phyloP scores from a whole-genome alignment of 2,113 vertebrate species.

The Macaca mulatta region DNA sequence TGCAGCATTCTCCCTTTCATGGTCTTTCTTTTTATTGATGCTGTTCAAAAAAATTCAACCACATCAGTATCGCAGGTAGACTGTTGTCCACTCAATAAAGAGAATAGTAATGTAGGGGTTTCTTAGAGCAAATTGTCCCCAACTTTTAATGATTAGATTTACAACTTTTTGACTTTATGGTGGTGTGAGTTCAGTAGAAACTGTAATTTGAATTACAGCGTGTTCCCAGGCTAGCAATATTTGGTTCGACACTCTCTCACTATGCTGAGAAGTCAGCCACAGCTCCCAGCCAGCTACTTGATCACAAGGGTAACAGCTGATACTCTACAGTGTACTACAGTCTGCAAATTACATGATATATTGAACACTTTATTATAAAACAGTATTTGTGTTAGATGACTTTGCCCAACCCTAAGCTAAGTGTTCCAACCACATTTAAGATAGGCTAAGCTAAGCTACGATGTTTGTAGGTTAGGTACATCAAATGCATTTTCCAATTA shows the following conservation, averaged over 20 bases:
- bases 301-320: not conserved
- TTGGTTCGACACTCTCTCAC: not conserved
- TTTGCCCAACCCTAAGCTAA: not conserved
- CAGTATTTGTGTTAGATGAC: not conserved
- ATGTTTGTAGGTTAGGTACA: not conserved
- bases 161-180: not conserved
- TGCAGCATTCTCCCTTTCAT: not conserved
- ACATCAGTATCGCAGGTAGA: not conserved
- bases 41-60: not conserved
- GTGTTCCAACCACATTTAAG: not conserved
- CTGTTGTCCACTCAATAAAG: not conserved
- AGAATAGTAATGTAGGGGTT: not conserved
- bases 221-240: not conserved
- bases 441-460: not conserved
- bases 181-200: not conserved
- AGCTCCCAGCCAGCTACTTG: not conserved
- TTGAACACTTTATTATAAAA: not conserved
- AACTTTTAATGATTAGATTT: not conserved
- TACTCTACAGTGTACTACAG: not conserved
- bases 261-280: not conserved
- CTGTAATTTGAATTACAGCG: not conserved
- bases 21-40: slow-evolving; percentile 13
- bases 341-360: not conserved
- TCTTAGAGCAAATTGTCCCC: not conserved
- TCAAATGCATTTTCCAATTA: not conserved